These are phyloP conservation scores for Cryptocephalus moraei DNA, from an alignment of 2,888 invertebrate species.

Conservation along the genomic window DNA sequence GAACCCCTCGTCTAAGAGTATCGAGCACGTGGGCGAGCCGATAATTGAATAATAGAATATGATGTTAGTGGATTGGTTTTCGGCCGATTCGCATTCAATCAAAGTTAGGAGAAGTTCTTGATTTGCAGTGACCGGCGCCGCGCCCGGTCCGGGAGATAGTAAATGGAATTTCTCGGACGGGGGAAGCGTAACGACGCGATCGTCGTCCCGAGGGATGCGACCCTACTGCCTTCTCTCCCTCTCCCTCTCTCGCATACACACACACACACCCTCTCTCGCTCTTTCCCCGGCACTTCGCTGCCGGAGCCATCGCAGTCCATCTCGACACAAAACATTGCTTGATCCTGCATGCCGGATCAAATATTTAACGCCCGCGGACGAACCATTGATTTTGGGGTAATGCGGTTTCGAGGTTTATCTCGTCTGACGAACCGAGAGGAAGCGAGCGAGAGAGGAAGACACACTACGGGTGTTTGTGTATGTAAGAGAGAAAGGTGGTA, in stretches of 20 bases:
- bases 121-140: constrained; percentile 29
- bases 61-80: constrained; percentile 28
- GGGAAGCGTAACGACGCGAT: constrained; percentile 25
- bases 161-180: constrained; percentile 32
- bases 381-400: constrained; percentile 12
- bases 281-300: constrained; percentile 7
- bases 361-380: constrained; percentile 24
- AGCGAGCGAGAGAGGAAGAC: too few relatives aligned
- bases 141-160: constrained; percentile 17
- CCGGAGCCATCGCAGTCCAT: constrained; percentile 10
- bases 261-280: constrained; percentile 20
- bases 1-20: too few relatives aligned
- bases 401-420: too few relatives aligned
- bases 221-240: constrained; percentile 10
- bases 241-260: too few relatives aligned
- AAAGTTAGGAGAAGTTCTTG: constrained; percentile 30
- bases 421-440: too few relatives aligned
- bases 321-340: constrained; percentile 26
- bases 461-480: too few relatives aligned
- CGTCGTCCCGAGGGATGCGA: constrained; percentile 29
- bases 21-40: too few relatives aligned
- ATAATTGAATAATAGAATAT: constrained; percentile 25
- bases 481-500: too few relatives aligned
- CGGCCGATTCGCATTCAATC: constrained; percentile 29
- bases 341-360: constrained; percentile 26